These are phyloP conservation scores for Oceanites oceanicus DNA, from an alignment of 2,113 vertebrate genomes.

Conservation along the genomic window DNA sequence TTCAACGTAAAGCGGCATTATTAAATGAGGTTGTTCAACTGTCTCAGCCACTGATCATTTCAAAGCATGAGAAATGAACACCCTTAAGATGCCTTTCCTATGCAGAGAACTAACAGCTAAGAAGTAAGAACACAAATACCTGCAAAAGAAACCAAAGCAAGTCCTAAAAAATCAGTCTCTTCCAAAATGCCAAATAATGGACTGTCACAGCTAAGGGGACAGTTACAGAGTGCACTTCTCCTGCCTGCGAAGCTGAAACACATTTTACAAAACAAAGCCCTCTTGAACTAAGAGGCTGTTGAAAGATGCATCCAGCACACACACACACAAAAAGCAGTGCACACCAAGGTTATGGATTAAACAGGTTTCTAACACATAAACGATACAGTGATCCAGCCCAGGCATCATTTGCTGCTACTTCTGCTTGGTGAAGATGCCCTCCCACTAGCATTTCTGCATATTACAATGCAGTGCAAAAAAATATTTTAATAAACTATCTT, in stretches of 20 bases:
- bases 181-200: not conserved
- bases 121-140: not conserved
- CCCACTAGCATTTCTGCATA: not conserved
- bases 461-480: not conserved
- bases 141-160: not conserved
- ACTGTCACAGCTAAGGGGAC: not conserved
- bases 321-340: not conserved
- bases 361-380: conserved; percentile 25
- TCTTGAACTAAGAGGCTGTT: conserved; percentile 42
- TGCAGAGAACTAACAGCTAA: not conserved
- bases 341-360: not conserved
- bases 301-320: conserved; percentile 21
- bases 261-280: conserved; percentile 17
- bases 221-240: not conserved
- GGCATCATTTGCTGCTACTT: not conserved
- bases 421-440: not conserved
- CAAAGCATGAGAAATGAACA: not conserved
- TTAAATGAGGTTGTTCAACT: conserved; percentile 10
- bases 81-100: not conserved
- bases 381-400: not conserved
- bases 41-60: not conserved
- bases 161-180: not conserved
- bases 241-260: conserved; percentile 33
- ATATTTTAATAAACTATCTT: not conserved
- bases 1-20: not conserved